Conservation (phyloP, 2,113 vertebrate genomes). For the Hydrolagus affinis region DNA sequence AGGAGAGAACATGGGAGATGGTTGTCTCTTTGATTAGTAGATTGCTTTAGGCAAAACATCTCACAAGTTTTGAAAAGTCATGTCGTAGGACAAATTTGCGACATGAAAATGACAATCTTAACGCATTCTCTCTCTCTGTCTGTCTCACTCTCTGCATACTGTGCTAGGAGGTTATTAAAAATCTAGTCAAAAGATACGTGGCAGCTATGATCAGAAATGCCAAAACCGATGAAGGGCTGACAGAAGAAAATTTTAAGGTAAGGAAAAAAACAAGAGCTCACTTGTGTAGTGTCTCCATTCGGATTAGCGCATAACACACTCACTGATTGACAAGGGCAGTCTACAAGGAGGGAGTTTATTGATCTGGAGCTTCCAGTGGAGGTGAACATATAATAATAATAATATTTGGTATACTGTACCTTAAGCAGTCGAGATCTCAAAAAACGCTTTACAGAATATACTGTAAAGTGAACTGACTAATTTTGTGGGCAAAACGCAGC, state of each 20-base stretch:
- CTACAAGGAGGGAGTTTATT: too few relatives aligned
- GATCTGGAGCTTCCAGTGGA: too few relatives aligned
- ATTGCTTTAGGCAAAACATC: background rate
- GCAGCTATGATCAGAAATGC: slow-evolving; percentile 94
- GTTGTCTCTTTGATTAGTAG: too few relatives aligned
- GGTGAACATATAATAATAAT: too few relatives aligned
- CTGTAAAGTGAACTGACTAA: too few relatives aligned
- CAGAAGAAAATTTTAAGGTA: slow-evolving; percentile 96
- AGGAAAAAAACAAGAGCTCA: slow-evolving; percentile 13
- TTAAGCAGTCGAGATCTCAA: background rate
- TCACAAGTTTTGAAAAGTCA: background rate
- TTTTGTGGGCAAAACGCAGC: too few relatives aligned
- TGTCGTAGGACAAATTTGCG: background rate
- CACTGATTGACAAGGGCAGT: too few relatives aligned
- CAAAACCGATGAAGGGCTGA: slow-evolving; percentile 88
- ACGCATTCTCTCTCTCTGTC: background rate
- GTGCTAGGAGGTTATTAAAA: slow-evolving; percentile 85
- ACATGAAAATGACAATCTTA: background rate
- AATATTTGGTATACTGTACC: background rate
- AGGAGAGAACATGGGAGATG: too few relatives aligned
- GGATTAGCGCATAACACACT: too few relatives aligned
- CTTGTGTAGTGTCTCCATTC: background rate
- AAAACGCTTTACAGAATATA: too few relatives aligned
- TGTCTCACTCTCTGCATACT: background rate
- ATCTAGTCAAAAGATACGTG: slow-evolving; percentile 86